Base-by-base conservation (phyloP, 35 echinoderm and acorn worm species). In the Hemicentrotus pulcherrimus region DNA sequence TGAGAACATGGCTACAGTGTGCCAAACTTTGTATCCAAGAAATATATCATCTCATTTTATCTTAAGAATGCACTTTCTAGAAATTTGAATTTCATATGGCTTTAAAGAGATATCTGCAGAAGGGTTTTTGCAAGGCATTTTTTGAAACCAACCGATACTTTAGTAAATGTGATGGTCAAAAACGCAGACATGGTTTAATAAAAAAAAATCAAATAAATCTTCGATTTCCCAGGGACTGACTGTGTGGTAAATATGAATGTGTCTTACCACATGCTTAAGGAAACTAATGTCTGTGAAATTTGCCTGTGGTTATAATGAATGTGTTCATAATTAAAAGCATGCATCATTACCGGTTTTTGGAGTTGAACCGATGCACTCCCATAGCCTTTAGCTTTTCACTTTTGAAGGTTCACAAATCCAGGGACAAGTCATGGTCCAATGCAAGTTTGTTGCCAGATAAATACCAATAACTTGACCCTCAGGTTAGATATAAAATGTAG, bases 251-350 rank as follows among this genome's bases (percentile, higher is more conserved):
- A n/a, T 78, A 78, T 78, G 65, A 78, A 78, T 78, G 4, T 78
- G 65, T 78, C 65, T 78, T 78, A 78, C 65, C 65, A n/a, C 65
- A 78, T 78, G 24, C 10, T 55, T 55, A 78, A 78, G 65, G 65
- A 78, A 78, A 28, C 19, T 78, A n/a, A 78, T n/a, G 65, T 78
- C 65, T 78, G 65, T 78, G 65, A 78, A 78, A n/a, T 78, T 22
- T 78, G 65, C 28, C 65, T 78, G 65, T 78, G 65, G 65, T 78
- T 78, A 28, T 78, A n/a, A 78, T 78, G 65, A 78, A 78, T 78
- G 28, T 78, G 65, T 28, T 78, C 35, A 41, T 41, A 41, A 41
- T 41, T 41, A 41, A 41, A 41, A 41, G 35, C 35, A 3, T 41
- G 35, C 35, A 41, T 41, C 35, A 41, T 41, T 3, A 41, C 35